Percentiles rank a stretch among this genome's conserved stretches.
Conservation (phyloP, 2,888 invertebrate species). For the Melinaea menophilus region DNA sequence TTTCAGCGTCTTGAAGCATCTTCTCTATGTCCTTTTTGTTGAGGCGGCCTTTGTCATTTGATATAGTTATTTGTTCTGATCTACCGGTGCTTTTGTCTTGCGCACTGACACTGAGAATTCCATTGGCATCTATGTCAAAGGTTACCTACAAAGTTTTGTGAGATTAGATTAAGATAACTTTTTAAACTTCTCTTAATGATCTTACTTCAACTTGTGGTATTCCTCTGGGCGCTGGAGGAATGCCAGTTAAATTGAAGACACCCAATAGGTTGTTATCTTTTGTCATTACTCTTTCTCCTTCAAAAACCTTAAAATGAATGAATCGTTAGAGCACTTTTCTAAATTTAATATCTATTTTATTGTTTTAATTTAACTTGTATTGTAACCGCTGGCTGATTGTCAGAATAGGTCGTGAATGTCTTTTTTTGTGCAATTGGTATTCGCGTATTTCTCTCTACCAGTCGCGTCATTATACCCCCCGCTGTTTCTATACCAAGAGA, state of each 20-base stretch:
- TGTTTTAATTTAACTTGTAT: conserved; percentile 78
- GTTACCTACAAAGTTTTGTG: conserved; percentile 77
- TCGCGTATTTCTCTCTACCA: conserved; percentile 89
- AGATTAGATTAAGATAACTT: not conserved
- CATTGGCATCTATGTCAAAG: conserved; percentile 93
- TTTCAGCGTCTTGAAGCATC: conserved; percentile 89
- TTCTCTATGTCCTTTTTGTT: conserved; percentile 92
- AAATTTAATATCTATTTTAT: not conserved
- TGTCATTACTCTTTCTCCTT: conserved; percentile 93
- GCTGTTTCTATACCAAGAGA: conserved; percentile 90
- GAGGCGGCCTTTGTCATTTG: conserved; percentile 90
- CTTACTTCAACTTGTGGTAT: conserved; percentile 82
- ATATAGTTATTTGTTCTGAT: conserved; percentile 89
- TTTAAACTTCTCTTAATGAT: not conserved
- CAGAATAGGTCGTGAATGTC: conserved; percentile 93
- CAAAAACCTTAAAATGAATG: conserved; percentile 79
- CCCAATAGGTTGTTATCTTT: conserved; percentile 92
- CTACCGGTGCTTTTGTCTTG: conserved; percentile 88
- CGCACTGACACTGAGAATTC: conserved; percentile 89
- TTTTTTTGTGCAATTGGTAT: conserved; percentile 89
- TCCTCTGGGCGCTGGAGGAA: conserved; percentile 91
- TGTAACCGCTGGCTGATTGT: conserved; percentile 93
- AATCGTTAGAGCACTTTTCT: not conserved
- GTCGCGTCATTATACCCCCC: conserved; percentile 89
- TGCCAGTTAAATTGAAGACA: conserved; percentile 88